These are phyloP conservation scores for Mustela nigripes DNA, from an alignment of 2,113 vertebrate genomes.

Conservation along the genomic window DNA sequence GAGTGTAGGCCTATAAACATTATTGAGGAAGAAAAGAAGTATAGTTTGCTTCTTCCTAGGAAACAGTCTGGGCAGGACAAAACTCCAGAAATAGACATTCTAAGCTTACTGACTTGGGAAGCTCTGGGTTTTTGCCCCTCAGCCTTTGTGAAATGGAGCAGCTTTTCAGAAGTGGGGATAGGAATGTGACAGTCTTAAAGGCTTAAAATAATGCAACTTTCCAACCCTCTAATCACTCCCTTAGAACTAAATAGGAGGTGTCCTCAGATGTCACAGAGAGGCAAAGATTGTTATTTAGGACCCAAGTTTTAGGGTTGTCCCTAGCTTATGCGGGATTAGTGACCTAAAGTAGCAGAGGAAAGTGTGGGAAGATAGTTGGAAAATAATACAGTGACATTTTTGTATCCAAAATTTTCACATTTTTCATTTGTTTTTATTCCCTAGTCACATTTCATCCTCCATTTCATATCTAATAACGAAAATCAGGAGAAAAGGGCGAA, in stretches of 20 bases:
- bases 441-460: neutral
- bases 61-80: constrained; percentile 15
- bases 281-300: neutral
- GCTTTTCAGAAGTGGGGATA: constrained; percentile 1
- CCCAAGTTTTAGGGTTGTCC: neutral
- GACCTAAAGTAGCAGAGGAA: neutral
- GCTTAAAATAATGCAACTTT: neutral
- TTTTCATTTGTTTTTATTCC: constrained; percentile 47
- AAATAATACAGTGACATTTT: constrained; percentile 50
- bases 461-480: constrained; percentile 44
- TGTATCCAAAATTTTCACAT: constrained; percentile 34
- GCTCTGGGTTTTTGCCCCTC: neutral
- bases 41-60: neutral
- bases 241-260: neutral
- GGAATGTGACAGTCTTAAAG: neutral
- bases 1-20: neutral
- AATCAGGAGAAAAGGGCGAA: neutral
- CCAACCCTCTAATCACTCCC: neutral
- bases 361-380: neutral
- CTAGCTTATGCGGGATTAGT: neutral
- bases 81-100: constrained; percentile 42
- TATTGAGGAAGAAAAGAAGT: neutral
- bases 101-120: constrained; percentile 7
- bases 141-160: constrained; percentile 29
- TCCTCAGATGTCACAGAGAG: neutral